phyloP scores from a whole-genome alignment of 2,797 vertebrate genomes.

The Megalops cyprinoides region DNA sequence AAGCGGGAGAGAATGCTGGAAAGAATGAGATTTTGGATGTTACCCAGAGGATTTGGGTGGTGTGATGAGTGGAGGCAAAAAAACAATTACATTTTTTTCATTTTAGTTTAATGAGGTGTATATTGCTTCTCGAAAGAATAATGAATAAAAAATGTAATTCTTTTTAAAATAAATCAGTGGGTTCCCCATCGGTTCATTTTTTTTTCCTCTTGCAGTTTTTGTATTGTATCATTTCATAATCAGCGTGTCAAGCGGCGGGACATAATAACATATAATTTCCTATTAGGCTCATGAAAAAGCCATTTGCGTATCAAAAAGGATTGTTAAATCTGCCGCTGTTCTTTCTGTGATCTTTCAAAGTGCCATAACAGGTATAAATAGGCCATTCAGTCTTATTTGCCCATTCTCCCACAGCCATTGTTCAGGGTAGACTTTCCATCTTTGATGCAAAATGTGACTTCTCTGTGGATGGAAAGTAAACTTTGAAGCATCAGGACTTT shows the following conservation, averaged over 20 bases:
- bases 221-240: constrained; percentile 53
- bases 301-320: constrained; percentile 45
- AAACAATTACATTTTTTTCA: constrained; percentile 48
- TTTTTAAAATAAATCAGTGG: constrained; percentile 55
- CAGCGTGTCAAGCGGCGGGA: constrained; percentile 49
- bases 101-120: constrained; percentile 61
- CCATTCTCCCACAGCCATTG: constrained; percentile 39
- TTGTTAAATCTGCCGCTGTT: constrained; percentile 33
- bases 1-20: constrained; percentile 22
- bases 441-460: constrained; percentile 27
- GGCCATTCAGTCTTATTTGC: constrained; percentile 46
- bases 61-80: constrained; percentile 42
- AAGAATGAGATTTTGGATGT: constrained; percentile 31
- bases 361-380: constrained; percentile 49
- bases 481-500: constrained; percentile 9
- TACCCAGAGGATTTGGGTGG: constrained; percentile 48
- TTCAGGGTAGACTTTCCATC: constrained; percentile 29
- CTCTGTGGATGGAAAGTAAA: constrained; percentile 10
- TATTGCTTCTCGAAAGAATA: constrained; percentile 58
- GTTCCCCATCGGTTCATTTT: constrained; percentile 43
- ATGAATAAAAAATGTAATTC: constrained; percentile 56
- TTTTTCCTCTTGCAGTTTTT: constrained; percentile 34
- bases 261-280: constrained; percentile 58
- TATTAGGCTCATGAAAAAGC: constrained; percentile 57
- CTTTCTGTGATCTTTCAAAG: constrained; percentile 30